phyloP scores from a whole-genome alignment of 1,140 invertebrate genomes.

The Matsumurasca onukii region DNA sequence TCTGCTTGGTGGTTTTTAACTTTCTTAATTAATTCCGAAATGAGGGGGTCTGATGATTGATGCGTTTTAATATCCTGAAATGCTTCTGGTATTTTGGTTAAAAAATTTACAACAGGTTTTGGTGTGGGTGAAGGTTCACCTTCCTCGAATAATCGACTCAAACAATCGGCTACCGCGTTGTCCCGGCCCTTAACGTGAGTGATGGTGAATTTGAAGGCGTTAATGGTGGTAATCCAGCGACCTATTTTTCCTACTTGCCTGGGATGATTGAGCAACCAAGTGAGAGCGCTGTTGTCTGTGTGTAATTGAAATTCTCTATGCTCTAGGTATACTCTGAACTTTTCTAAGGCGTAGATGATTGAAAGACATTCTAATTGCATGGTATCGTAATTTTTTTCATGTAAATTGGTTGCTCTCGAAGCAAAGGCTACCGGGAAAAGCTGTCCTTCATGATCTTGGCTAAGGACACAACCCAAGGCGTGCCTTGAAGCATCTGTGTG shows the following conservation, averaged over 20 bases:
- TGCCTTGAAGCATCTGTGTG: background rate
- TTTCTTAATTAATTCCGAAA: background rate
- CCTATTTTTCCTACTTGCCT: background rate
- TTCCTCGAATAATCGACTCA: conserved; percentile 14
- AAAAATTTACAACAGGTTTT: background rate
- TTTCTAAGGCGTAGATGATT: background rate
- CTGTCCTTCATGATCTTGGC: background rate
- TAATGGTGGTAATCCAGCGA: background rate
- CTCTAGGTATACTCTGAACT: background rate
- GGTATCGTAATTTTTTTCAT: background rate
- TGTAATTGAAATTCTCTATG: background rate
- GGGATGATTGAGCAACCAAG: background rate
- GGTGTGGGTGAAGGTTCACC: background rate
- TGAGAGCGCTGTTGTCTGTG: background rate
- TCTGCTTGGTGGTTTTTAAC: background rate
- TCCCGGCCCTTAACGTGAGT: conserved; percentile 7
- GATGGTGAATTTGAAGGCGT: background rate
- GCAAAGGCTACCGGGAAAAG: background rate
- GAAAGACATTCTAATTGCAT: background rate
- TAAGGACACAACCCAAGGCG: background rate
- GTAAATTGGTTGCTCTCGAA: background rate
- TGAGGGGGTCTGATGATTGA: background rate
- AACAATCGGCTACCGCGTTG: conserved; percentile 16
- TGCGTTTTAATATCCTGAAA: background rate
- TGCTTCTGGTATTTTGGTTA: conserved; percentile 8